Conservation (phyloP, 1,140 invertebrate species). For the Papilio machaon region DNA sequence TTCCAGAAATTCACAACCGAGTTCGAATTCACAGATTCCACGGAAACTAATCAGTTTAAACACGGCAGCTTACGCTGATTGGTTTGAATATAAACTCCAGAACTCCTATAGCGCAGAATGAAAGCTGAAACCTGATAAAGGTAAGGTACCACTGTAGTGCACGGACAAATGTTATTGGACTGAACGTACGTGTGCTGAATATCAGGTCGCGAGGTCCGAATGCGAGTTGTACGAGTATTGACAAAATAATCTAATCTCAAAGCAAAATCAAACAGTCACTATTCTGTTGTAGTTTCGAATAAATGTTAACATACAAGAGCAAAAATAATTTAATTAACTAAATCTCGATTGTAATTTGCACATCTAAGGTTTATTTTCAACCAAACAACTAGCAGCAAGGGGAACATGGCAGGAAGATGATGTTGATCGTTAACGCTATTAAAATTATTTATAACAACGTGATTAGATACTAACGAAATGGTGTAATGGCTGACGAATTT, state of each 20-base stretch:
- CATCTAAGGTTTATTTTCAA: no score
- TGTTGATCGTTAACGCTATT: no score
- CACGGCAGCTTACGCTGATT: background rate
- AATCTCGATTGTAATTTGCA: no score
- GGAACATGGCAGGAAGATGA: no score
- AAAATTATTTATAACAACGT: background rate
- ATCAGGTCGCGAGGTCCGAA: background rate
- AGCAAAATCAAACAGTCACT: constrained; percentile 9
- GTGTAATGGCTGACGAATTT: background rate
- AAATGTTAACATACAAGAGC: background rate
- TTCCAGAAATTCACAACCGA: background rate
- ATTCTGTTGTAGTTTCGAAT: background rate
- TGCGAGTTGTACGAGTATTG: background rate
- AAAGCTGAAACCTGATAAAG: constrained; percentile 4
- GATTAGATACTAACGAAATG: no score
- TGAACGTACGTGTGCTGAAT: background rate
- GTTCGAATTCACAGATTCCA: background rate
- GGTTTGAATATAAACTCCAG: background rate
- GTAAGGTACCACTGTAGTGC: background rate
- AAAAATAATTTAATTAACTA: background rate
- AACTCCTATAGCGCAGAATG: background rate
- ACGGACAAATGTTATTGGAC: constrained; percentile 14
- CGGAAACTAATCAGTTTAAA: background rate
- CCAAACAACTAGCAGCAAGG: no score
- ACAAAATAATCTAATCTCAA: constrained; percentile 9